Evolutionary conservation across 2,113 vertebrate species (phyloP).

Genomic region (Pygoscelis antarcticus): DNA sequence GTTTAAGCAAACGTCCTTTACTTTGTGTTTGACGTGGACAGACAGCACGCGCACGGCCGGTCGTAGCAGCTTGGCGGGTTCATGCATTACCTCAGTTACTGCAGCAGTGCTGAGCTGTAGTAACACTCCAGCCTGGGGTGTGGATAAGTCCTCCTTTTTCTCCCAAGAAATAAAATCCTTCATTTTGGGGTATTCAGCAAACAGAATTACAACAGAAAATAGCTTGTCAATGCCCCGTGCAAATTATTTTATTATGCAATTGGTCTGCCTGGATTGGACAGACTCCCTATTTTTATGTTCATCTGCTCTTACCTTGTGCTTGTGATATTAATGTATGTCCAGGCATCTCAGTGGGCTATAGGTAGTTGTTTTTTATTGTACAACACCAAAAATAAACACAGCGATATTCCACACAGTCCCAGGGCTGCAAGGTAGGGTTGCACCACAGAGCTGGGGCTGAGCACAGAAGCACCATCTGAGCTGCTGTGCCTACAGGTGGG

Average conservation of each 20-base stretch:
- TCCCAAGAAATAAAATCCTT: background rate
- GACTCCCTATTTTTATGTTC: background rate
- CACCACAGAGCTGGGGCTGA: background rate
- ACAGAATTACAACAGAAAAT: background rate
- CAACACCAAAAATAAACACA: background rate
- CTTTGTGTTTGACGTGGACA: background rate
- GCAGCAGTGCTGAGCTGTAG: background rate
- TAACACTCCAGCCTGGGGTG: background rate
- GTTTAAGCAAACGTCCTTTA: background rate
- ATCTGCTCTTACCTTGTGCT: background rate
- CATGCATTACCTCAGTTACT: background rate
- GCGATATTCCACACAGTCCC: background rate
- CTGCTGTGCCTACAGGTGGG: background rate
- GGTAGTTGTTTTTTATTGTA: background rate
- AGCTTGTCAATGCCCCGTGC: rapidly evolving
- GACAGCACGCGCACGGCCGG: background rate
- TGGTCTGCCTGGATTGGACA: background rate
- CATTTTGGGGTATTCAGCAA: background rate
- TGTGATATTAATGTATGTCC: background rate
- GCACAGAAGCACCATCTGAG: background rate
- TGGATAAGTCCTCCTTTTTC: background rate
- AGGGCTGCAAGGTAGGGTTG: background rate
- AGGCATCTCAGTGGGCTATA: background rate
- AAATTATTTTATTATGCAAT: background rate
- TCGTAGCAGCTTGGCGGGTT: background rate